phyloP scores from a whole-genome alignment of 2,888 invertebrate genomes.

The Linnaemya vulpina region DNA sequence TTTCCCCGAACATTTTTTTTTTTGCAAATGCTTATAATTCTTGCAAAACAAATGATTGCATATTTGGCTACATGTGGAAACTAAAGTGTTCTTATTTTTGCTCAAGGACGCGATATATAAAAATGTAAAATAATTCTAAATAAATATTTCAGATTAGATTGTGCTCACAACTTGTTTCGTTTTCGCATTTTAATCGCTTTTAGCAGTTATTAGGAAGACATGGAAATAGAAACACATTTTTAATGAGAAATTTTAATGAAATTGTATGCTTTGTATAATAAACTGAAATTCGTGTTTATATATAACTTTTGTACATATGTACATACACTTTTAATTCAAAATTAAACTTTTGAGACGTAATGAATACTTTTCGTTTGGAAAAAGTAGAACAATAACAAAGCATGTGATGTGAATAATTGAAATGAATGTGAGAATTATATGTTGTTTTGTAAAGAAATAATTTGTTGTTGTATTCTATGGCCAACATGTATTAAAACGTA shows the following conservation, averaged over 20 bases:
- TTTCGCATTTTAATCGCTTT: constrained; percentile 17
- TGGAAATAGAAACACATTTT: constrained; percentile 37
- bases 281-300: constrained; percentile 17
- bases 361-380: constrained; percentile 43
- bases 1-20: too few relatives aligned
- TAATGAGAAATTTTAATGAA: constrained; percentile 65
- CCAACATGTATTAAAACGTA: not conserved
- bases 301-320: constrained; percentile 42
- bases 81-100: constrained; percentile 8
- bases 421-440: too few relatives aligned
- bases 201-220: constrained; percentile 43
- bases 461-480: not conserved
- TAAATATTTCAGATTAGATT: constrained; percentile 32
- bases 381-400: not conserved
- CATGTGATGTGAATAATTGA: constrained; percentile 56
- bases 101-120: constrained; percentile 7
- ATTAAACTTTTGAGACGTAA: constrained; percentile 43
- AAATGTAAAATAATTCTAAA: constrained; percentile 2
- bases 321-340: constrained; percentile 9
- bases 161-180: not conserved
- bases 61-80: too few relatives aligned
- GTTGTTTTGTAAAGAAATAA: not conserved
- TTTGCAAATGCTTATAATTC: too few relatives aligned
- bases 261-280: constrained; percentile 37
- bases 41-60: too few relatives aligned